A percentile compares a stretch with the other conserved stretches of the same genome.
phyloP scores from a whole-genome alignment of 2,888 invertebrate genomes.

The Zygothrica quintamaculata region DNA sequence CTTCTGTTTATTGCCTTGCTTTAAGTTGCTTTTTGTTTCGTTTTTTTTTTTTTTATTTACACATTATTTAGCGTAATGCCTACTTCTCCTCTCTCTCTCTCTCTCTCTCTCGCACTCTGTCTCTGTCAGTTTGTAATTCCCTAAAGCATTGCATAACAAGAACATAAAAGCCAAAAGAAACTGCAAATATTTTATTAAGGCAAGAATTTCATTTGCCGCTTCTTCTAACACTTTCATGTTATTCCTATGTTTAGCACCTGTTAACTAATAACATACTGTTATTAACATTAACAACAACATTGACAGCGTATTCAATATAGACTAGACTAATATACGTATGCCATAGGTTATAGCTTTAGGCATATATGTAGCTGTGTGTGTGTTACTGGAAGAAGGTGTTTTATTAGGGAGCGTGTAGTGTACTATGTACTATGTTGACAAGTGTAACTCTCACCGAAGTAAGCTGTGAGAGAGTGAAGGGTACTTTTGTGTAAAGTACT shows the following conservation, averaged over 20 bases:
- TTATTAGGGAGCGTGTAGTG: no score
- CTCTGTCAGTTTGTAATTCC: not conserved
- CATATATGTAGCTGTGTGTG: no score
- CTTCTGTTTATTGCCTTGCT: constrained; percentile 28
- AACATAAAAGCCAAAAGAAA: constrained; percentile 9
- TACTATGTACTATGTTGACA: no score
- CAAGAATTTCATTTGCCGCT: not conserved
- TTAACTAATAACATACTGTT: not conserved
- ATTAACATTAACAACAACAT: not conserved
- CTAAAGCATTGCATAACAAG: constrained; percentile 20
- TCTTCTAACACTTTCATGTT: not conserved
- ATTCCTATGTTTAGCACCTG: not conserved
- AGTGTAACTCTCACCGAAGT: no score
- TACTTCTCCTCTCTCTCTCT: not conserved
- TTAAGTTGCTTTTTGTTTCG: no score
- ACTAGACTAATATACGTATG: no score
- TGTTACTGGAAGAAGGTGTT: no score
- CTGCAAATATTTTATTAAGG: constrained; percentile 15
- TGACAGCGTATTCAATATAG: not conserved
- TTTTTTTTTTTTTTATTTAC: constrained; percentile 45
- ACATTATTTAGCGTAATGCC: constrained; percentile 37
- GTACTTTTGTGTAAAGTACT: no score
- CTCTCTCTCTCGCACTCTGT: not conserved
- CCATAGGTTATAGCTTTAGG: no score
- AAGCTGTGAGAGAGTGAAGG: no score